These are phyloP conservation scores for Sorex maritimensis DNA, from an alignment of 2,797 vertebrate species.

Conservation along the genomic window DNA sequence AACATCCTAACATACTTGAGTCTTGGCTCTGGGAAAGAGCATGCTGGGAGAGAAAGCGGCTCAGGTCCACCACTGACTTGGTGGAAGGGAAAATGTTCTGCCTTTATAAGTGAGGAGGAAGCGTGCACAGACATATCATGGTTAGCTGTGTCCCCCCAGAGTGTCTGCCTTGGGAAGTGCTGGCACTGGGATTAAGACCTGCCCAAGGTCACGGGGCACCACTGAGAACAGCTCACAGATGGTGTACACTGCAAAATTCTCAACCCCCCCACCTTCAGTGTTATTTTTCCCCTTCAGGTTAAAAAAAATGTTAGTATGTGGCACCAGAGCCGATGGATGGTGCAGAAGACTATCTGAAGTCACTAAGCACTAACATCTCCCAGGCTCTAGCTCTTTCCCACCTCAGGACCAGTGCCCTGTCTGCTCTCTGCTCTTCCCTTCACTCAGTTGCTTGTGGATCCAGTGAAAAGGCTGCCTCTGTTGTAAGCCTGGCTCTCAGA, in stretches of 20 bases:
- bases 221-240: constrained; percentile 51
- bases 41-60: not conserved
- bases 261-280: not conserved
- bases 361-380: constrained; percentile 17
- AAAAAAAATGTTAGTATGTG: constrained; percentile 57
- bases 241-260: constrained; percentile 47
- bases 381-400: not conserved
- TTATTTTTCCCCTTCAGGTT: constrained; percentile 32
- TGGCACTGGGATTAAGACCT: constrained; percentile 55
- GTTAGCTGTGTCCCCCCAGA: not conserved
- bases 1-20: not conserved
- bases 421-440: not conserved
- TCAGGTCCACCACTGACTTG: not conserved
- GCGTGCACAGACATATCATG: not conserved
- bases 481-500: not conserved
- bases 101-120: constrained; percentile 62
- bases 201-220: constrained; percentile 24
- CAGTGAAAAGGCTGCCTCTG: not conserved
- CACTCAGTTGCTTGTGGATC: not conserved
- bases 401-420: not conserved
- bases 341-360: constrained; percentile 17
- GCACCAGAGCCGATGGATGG: constrained; percentile 1
- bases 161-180: not conserved
- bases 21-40: constrained; percentile 1
- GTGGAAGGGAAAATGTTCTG: not conserved